Evolutionary conservation across 2,113 vertebrate species (phyloP).

Genomic region (Erpornis zantholeuca): DNA sequence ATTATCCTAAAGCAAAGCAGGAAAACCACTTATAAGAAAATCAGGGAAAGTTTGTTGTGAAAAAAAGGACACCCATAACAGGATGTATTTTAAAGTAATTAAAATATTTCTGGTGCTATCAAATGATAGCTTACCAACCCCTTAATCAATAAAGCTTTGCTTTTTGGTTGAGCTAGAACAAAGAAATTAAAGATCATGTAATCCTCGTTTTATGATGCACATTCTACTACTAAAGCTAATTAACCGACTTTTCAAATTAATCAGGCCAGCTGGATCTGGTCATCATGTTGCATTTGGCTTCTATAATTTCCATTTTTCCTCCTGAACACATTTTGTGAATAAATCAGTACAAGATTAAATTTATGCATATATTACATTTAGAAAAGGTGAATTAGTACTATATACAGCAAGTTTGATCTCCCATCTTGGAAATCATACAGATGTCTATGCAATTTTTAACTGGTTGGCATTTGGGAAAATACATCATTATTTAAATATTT

Average conservation of each 20-base stretch:
- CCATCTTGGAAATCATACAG: constrained; percentile 12
- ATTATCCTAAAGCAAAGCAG: not conserved
- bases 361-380: not conserved
- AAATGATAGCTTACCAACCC: not conserved
- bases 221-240: constrained; percentile 8
- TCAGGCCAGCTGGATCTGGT: not conserved
- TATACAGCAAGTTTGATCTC: constrained; percentile 8
- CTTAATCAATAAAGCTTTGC: not conserved
- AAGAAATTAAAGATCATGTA: constrained; percentile 1
- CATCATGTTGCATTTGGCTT: not conserved
- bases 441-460: constrained; percentile 22
- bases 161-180: not conserved
- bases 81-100: not conserved
- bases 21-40: not conserved
- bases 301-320: not conserved
- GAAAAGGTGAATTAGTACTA: constrained; percentile 35
- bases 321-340: not conserved
- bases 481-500: constrained; percentile 58
- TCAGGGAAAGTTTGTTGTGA: not conserved
- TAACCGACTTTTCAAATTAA: not conserved
- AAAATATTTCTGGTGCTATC: not conserved
- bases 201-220: not conserved
- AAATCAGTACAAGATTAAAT: not conserved
- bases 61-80: not conserved
- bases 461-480: constrained; percentile 35